Base-by-base conservation (phyloP, 2,113 vertebrate species). In the Ursus arctos region DNA sequence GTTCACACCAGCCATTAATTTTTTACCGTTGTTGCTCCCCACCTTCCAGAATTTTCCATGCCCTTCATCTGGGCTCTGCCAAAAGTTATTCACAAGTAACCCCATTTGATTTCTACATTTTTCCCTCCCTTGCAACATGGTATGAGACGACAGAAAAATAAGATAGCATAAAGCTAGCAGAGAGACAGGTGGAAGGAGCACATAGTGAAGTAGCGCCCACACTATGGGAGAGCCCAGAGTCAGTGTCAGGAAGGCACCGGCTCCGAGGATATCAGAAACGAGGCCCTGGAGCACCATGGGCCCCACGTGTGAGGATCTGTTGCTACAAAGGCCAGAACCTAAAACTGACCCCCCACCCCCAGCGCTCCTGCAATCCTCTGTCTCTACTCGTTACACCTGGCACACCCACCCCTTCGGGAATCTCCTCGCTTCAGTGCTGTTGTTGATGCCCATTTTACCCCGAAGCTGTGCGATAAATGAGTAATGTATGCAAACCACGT, bases 1-100 rank as follows among this genome's bases (percentile, higher is more conserved):
- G 0, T 91, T 88, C 69, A 43, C 6, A 47, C 14, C 69, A 80
- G 81, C 40, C 76, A 49, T 40, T 53, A 19, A 16, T 18, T 65
- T 28, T 90, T 61, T 55, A 24, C n/a, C 22, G 49, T 16, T 31
- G 10, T 33, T 86, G 22, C 74, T 79, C 24, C 33, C 79, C 6
- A 36, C 55, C 16, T 92, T 96, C 81, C 61, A 91, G 61, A 77
- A 97, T 49, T 26, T 15, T 71, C 85, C 28, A 40, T 80, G 49
- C 28, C 7, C 6, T 31, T 92, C 83, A 18, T 22, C 33, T 36
- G 33, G n/a, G 65, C 49, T 71, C 14, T 24, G 76, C 84, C 26
- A 57, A 67, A 83, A 69, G 1, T 36, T 61, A 16, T 59, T 72
- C 47, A 26, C 2, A 18, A 18, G 28, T 74, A 40, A 40, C 40